Evolutionary conservation across 1,140 invertebrate genomes (phyloP), one percentile per base, ranked within the genome.

Genomic region (Drosophila sp.): DNA sequence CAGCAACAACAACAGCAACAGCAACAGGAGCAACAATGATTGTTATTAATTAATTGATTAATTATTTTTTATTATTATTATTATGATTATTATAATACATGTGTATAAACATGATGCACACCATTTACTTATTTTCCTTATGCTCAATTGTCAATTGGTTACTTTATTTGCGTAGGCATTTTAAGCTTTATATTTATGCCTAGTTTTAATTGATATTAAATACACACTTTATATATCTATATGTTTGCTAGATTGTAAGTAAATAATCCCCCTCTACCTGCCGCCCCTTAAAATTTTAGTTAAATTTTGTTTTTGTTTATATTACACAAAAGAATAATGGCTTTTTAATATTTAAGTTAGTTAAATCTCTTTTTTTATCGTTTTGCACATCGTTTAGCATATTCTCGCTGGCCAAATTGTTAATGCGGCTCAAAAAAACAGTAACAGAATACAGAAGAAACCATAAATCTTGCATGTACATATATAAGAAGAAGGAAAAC

Each of bases 151-250:
- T 71, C 70, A 58, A 75, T 72, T 86, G 71, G 69, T 41, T 65
- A 38, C 9, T 11, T 13, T 38, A 13, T n/a, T 38, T 3, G 0
- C 53, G 27, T 69, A 86, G 65, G 82, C 72, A 81, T 54, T 41
- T 72, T 87, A 78, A 86, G 82, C 82, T 81, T 87, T 81, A 78
- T 86, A 86, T 86, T 86, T 86, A 86, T 86, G 82, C 70, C 38
- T 86, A 82, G 75, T 82, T 87, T 87, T 86, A 86, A 62, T 72
- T 86, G 72, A 84, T 84, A 86, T 86, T 82, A 74, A 25, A 69
- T 18, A 50, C 43, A 67, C n/a, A 67, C 36, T 58, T 83, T 74
- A 61, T 75, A 46, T 71, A 78, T 21, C 57, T 46, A 65, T 67
- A 59, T 62, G 38, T 62, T 53, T 69, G 59, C 27, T 78, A 78